Base-by-base conservation (phyloP, 92 coral and sea anemone genomes). In the Ricordea florida region DNA sequence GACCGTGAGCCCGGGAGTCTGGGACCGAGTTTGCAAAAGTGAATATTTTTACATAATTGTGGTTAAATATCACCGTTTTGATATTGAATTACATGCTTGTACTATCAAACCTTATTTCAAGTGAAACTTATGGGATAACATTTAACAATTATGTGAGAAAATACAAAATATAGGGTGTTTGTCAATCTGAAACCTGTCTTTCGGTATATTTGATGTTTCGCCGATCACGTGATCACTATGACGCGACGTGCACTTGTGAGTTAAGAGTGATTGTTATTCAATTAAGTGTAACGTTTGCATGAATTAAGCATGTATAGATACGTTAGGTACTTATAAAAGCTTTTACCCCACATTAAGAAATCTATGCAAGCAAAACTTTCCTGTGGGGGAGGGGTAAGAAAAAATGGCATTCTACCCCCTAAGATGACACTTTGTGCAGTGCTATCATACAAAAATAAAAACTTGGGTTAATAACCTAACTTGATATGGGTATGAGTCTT, bases 191-290 rank as follows among this genome's bases (percentile, higher is more conserved):
- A n/a, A n/a, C n/a, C n/a, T n/a, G 37, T 65, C 37, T 38, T 65
- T 65, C 35, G 32, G 51, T 65, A 43, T 43, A 38, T 42, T 65
- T 65, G 51, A 56, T 34, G 21, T 65, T 65, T 41, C 55, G 44
- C 55, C 16, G 34, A 43, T 65, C 72, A 65, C 42, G 72, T 65
- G 72, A 65, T 62, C 57, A 42, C 9, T 65, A 38, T 65, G 51
- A 22, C 23, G 14, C 24, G 32, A 9, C n/a, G n/a, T n/a, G n/a
- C n/a, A n/a, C n/a, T n/a, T n/a, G n/a, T n/a, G n/a, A n/a, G n/a
- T n/a, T n/a, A n/a, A n/a, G n/a, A 50, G 3, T 50, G 27, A 23
- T 21, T 10, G 23, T 50, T 22, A 20, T 4, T 50, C 30, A 22
- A n/a, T 22, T 23, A 50, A 15, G 38, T 43, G 57, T 14, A 41